Conservation (phyloP, 30 jellyfish, hydroid and myxozoan genomes). For the Aurelia aurita complex sp. Pacific region DNA sequence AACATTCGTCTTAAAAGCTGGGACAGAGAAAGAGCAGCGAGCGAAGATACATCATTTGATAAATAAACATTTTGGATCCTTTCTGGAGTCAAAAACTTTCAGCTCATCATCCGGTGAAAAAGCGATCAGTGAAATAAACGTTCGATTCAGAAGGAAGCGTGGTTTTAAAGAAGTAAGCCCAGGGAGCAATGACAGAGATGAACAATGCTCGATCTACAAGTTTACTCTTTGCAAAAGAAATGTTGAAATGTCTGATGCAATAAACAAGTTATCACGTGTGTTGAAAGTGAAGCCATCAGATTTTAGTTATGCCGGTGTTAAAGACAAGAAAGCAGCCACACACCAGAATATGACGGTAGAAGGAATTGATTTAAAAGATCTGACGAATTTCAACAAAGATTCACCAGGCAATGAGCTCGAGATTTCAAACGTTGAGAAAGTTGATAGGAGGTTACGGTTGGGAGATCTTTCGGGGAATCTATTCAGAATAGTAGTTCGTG, state of each 20-base stretch:
- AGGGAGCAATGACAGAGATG: neutral
- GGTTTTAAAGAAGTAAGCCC: neutral
- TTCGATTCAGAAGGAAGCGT: constrained; percentile 25
- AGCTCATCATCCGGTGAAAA: neutral
- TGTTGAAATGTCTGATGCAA: constrained; percentile 63
- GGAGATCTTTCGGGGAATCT: constrained; percentile 47
- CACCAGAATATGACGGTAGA: constrained; percentile 47
- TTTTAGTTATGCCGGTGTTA: constrained; percentile 75
- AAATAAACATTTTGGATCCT: constrained; percentile 46
- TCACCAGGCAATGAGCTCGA: constrained; percentile 6
- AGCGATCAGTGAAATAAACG: constrained; percentile 5
- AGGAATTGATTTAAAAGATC: constrained; percentile 20
- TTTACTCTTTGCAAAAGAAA: constrained; percentile 61
- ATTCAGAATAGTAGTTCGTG: constrained; percentile 19
- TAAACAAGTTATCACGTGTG: constrained; percentile 33
- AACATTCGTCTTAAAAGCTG: constrained; percentile 4
- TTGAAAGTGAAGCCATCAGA: constrained; percentile 36
- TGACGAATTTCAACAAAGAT: neutral
- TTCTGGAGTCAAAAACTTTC: constrained; percentile 72
- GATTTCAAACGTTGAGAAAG: constrained; percentile 21
- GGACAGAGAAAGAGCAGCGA: constrained; percentile 32
- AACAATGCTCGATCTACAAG: neutral
- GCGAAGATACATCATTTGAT: constrained; percentile 56
- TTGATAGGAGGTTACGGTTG: constrained; percentile 13
- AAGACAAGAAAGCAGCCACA: constrained; percentile 84